Evolutionary conservation across 2,888 invertebrate species (phyloP), one percentile per base, ranked within the genome.

Genomic region (Megamerina dolium): DNA sequence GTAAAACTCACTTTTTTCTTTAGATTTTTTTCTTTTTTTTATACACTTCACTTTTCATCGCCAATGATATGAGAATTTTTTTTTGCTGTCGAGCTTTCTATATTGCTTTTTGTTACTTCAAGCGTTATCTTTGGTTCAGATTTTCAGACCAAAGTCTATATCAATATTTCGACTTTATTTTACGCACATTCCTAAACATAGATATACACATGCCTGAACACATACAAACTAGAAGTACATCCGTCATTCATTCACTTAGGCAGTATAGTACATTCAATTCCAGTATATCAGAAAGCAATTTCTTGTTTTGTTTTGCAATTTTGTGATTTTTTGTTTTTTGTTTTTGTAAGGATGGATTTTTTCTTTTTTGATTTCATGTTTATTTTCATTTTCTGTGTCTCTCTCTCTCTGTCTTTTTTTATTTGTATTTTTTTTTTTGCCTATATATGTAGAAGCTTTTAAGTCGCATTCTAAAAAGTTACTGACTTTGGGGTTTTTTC

Each of bases 261-360:
- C n/a, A n/a, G n/a, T n/a, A n/a, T n/a, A n/a, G n/a, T n/a, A n/a
- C n/a, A n/a, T n/a, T n/a, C n/a, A n/a, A 2, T 27, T 3, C 12
- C n/a, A 17, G 29, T 29, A 18, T 19, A 29, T 37, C 26, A 18
- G 13, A 30, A 37, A 41, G 5, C 34, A 12, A 34, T 41, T 41
- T 27, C 12, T 19, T 27, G 16, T 33, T 33, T 40, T 33, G 18
- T 33, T 18, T 34, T 19, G 5, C 34, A 23, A 13, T 27, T 3
- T 8, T n/a, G n/a, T n/a, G n/a, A n/a, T n/a, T n/a, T n/a, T n/a
- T n/a, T n/a, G n/a, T n/a, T n/a, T n/a, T n/a, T n/a, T n/a, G n/a
- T n/a, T n/a, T n/a, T n/a, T n/a, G n/a, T n/a, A n/a, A n/a, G n/a
- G n/a, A n/a, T n/a, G n/a, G n/a, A n/a, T n/a, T n/a, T n/a, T n/a